A percentile compares a stretch with the other conserved stretches of the same genome.
Evolutionary conservation across 2,113 vertebrate species (phyloP).

Genomic region (Madoqua kirkii): DNA sequence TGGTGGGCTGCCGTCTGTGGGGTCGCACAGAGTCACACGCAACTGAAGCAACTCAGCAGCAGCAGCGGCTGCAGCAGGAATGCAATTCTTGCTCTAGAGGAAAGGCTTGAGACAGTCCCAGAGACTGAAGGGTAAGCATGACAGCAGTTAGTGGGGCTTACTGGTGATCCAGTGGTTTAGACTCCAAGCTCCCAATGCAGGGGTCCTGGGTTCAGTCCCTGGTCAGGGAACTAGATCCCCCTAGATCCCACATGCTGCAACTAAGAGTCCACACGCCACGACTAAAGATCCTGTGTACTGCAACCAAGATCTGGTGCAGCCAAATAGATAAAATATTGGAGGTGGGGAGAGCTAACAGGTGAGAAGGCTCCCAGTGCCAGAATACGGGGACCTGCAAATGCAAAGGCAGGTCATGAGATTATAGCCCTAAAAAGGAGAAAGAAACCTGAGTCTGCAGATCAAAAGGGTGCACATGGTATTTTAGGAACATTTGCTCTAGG

Average conservation of each 20-base stretch:
- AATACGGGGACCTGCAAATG: fast-evolving
- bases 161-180: not conserved
- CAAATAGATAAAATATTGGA: not conserved
- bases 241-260: not conserved
- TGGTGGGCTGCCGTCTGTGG: too few relatives aligned
- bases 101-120: not conserved
- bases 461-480: not conserved
- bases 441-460: too few relatives aligned
- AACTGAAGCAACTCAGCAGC: too few relatives aligned
- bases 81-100: fast-evolving
- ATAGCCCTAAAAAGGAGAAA: not conserved
- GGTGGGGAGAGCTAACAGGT: not conserved
- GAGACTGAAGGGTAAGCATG: not conserved
- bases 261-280: not conserved
- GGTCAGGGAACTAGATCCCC: not conserved
- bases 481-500: not conserved
- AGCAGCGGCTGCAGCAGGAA: too few relatives aligned
- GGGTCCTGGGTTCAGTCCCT: not conserved
- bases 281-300: not conserved
- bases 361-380: not conserved
- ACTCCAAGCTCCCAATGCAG: not conserved
- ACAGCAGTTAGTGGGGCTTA: not conserved
- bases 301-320: not conserved
- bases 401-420: not conserved
- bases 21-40: too few relatives aligned